Evolutionary conservation across 2,888 invertebrate genomes (phyloP).

Genomic region (Agonopterix subpropinquella): DNA sequence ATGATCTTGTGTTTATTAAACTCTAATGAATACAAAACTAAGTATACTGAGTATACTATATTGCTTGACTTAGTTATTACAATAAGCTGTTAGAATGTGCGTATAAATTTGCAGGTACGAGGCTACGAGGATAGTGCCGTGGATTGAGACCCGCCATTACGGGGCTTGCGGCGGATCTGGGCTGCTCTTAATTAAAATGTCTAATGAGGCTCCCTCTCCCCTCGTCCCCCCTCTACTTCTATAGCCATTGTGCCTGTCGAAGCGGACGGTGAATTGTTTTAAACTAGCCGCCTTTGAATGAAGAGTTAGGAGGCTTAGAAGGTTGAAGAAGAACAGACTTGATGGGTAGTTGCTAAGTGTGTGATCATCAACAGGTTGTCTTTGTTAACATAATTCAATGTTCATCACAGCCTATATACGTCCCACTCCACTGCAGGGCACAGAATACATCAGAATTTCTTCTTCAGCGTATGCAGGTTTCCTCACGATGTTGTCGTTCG

Average conservation of each 20-base stretch:
- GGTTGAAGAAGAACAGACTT: not conserved
- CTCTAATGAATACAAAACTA: not conserved
- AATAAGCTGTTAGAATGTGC: not conserved
- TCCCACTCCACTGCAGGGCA: too few relatives aligned
- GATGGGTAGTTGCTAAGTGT: not conserved
- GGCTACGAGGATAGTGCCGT: not conserved
- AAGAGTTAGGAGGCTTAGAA: not conserved
- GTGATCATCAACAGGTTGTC: not conserved
- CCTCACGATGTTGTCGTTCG: too few relatives aligned
- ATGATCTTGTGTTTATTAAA: not conserved
- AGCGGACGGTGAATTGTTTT: not conserved
- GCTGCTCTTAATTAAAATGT: slow-evolving; percentile 45
- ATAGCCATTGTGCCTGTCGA: not conserved
- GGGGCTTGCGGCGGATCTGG: slow-evolving; percentile 8
- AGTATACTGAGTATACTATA: not conserved
- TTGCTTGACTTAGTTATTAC: not conserved
- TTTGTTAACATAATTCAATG: too few relatives aligned
- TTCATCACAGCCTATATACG: too few relatives aligned
- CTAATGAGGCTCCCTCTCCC: slow-evolving; percentile 31
- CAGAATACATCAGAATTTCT: too few relatives aligned
- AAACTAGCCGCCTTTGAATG: not conserved
- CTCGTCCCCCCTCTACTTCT: not conserved
- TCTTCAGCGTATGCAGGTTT: too few relatives aligned
- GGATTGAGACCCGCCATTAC: not conserved
- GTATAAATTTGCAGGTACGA: not conserved